Conservation (phyloP, 2,888 invertebrate species). For the Fragum whitleyi region DNA sequence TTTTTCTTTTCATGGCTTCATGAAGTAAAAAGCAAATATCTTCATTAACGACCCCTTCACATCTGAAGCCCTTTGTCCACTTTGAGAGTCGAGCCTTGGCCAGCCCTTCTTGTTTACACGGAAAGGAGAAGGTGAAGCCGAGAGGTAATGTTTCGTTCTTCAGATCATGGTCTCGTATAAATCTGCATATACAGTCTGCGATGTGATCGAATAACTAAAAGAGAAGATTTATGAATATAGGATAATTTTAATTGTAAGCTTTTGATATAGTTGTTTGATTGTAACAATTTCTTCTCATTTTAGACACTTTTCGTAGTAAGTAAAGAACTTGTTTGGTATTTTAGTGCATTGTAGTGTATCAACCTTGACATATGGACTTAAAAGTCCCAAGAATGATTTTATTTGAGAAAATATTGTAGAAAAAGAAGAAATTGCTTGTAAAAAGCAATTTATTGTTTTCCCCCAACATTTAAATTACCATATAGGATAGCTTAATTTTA, state of each 20-base stretch:
- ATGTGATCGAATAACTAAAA: constrained; percentile 96
- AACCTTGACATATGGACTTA: too few species aligned
- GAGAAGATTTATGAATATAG: neutral
- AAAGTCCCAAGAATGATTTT: too few species aligned
- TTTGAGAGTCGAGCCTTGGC: constrained; percentile 93
- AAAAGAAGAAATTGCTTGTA: too few species aligned
- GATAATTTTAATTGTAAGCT: neutral
- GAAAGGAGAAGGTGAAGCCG: constrained; percentile 98
- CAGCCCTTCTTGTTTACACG: constrained; percentile 93
- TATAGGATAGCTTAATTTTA: too few species aligned
- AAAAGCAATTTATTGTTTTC: too few species aligned
- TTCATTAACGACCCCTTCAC: constrained; percentile 94
- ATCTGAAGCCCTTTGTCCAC: constrained; percentile 98
- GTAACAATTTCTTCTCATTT: too few species aligned
- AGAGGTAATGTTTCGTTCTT: constrained; percentile 89
- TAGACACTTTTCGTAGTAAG: too few species aligned
- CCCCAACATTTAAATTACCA: too few species aligned
- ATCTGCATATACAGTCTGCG: constrained; percentile 95
- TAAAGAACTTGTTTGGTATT: too few species aligned
- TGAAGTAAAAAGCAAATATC: constrained; percentile 95
- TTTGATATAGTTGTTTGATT: too few species aligned
- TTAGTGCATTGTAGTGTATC: too few species aligned
- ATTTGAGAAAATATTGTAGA: too few species aligned
- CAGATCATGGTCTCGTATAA: constrained; percentile 92
- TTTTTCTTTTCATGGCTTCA: constrained; percentile 91